These are phyloP conservation scores for Amblyteles armatorius DNA, from an alignment of 2,888 invertebrate species.

Conservation along the genomic window DNA sequence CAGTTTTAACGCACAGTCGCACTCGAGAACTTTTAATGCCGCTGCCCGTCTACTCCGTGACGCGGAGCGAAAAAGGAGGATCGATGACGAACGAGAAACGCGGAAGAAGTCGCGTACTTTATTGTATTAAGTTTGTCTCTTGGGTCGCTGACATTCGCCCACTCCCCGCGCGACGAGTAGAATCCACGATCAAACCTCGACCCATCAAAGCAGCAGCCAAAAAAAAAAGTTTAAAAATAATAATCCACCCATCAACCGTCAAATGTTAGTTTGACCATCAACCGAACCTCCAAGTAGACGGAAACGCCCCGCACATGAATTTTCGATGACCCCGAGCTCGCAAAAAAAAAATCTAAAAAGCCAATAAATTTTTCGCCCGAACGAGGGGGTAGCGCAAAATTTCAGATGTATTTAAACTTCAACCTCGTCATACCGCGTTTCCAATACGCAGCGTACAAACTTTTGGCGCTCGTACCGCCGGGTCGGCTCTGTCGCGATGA, in stretches of 20 bases:
- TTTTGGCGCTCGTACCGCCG: background rate
- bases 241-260: no score
- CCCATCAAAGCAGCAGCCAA: background rate
- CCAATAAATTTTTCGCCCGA: background rate
- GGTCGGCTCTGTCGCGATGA: background rate
- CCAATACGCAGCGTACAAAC: background rate
- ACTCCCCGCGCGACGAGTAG: background rate
- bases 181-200: background rate
- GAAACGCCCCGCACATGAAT: no score
- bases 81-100: slow-evolving; percentile 1
- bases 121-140: slow-evolving; percentile 4
- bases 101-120: background rate
- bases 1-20: slow-evolving; percentile 61
- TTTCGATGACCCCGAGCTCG: no score
- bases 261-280: no score
- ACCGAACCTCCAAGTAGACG: no score
- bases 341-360: background rate
- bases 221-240: no score
- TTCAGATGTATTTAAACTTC: slow-evolving; percentile 11
- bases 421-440: slow-evolving; percentile 1
- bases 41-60: background rate
- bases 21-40: slow-evolving; percentile 57
- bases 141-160: background rate
- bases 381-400: background rate
- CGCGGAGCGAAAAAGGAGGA: slow-evolving; percentile 42